Percentiles rank a stretch among this genome's conserved stretches.
Evolutionary conservation across 2,888 invertebrate species (phyloP).

Genomic region (Ornithoptera alexandrae): DNA sequence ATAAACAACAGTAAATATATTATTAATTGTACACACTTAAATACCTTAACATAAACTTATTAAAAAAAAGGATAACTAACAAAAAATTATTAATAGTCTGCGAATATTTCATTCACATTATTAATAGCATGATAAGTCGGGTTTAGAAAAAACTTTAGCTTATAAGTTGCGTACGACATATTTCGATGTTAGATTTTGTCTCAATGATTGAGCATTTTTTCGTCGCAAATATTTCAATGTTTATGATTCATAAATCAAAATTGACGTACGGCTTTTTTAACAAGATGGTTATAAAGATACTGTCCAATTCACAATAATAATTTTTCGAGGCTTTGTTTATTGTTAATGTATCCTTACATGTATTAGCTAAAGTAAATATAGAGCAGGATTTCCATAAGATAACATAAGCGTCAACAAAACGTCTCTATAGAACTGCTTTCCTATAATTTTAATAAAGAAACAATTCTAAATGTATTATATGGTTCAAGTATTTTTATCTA

Average conservation of each 20-base stretch:
- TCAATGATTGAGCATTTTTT: slow-evolving; percentile 3
- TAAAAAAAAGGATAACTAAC: neutral
- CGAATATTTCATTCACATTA: neutral
- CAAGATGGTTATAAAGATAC: neutral
- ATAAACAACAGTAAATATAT: no score
- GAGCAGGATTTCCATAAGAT: no score
- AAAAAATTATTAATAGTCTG: neutral
- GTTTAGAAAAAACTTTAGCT: neutral
- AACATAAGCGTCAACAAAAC: no score
- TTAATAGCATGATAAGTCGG: neutral
- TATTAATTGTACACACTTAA: no score
- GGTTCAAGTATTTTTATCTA: no score
- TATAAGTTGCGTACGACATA: neutral
- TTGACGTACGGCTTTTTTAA: neutral
- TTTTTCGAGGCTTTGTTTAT: no score
- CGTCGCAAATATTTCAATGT: neutral
- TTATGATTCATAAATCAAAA: neutral
- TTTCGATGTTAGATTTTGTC: neutral
- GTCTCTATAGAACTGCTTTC: no score
- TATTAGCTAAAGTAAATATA: no score
- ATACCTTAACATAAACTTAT: neutral
- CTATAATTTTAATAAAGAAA: no score
- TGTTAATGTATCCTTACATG: no score
- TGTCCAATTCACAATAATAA: no score
- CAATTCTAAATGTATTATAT: no score